phyloP scores from a whole-genome alignment of 2,113 vertebrate species.

The Notechis scutatus region DNA sequence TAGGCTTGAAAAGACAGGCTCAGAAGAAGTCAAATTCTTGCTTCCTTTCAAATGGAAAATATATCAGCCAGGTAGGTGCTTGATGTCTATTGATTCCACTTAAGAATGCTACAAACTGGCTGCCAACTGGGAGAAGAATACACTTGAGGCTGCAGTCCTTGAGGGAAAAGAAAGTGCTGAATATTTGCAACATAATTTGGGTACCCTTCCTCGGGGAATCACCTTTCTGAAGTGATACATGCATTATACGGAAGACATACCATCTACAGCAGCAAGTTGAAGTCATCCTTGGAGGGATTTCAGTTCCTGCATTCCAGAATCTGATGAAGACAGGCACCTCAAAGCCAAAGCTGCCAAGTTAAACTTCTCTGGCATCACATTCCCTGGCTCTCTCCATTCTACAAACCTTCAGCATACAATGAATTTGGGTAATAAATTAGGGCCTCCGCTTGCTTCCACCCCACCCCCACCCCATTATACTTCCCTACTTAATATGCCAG shows the following conservation, averaged over 20 bases:
- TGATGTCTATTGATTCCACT: not conserved
- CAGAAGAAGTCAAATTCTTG: slow-evolving; percentile 8
- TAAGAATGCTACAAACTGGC: not conserved
- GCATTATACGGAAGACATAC: not conserved
- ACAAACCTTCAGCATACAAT: not conserved
- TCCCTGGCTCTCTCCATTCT: not conserved
- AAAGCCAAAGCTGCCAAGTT: not conserved
- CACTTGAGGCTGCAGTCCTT: not conserved
- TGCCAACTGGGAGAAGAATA: slow-evolving; percentile 2
- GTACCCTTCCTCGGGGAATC: not conserved
- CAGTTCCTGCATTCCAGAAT: not conserved
- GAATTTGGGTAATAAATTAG: not conserved
- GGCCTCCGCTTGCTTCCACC: not conserved
- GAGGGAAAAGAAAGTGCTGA: not conserved
- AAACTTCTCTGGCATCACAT: not conserved
- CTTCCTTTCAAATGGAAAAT: not conserved
- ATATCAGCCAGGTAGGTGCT: not conserved
- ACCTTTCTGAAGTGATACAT: not conserved
- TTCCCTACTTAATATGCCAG: not conserved
- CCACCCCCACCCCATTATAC: not conserved
- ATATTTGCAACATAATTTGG: not conserved
- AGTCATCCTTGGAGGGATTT: not conserved
- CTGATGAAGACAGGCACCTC: not conserved
- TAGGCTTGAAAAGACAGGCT: not conserved
- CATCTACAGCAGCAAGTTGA: not conserved